Evolutionary conservation across 2,113 vertebrate genomes (phyloP).

Genomic region (Peromyscus maniculatus): DNA sequence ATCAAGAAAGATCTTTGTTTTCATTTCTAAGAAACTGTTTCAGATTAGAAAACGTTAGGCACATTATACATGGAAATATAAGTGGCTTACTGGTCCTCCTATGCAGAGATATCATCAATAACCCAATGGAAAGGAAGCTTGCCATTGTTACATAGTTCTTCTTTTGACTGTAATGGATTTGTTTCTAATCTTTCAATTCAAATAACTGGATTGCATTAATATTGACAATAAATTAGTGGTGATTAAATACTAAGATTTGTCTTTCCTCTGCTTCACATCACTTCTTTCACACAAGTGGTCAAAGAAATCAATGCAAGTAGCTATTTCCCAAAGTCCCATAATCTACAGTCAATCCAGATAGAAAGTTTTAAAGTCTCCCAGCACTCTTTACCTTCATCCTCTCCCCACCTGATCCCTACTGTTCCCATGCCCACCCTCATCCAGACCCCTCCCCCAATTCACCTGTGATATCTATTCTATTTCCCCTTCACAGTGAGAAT

Average conservation of each 20-base stretch:
- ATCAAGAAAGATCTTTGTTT: constrained; percentile 8
- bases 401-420: neutral
- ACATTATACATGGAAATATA: constrained; percentile 1
- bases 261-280: constrained; percentile 53
- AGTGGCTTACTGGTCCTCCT: neutral
- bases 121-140: neutral
- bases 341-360: constrained; percentile 40
- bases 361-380: constrained; percentile 19
- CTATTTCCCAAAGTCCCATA: neutral
- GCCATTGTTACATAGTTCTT: neutral
- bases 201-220: constrained; percentile 54
- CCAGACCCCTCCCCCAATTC: neutral
- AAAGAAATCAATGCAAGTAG: constrained; percentile 44
- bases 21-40: constrained; percentile 34
- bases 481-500: neutral
- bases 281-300: neutral
- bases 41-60: neutral
- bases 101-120: neutral
- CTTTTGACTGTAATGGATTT: constrained; percentile 36
- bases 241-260: constrained; percentile 41
- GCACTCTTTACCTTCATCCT: neutral
- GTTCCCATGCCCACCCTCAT: neutral
- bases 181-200: constrained; percentile 62
- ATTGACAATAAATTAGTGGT: constrained; percentile 58
- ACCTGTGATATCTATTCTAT: neutral